Evolutionary conservation across 2,888 invertebrate species (phyloP), one percentile per base, ranked within the genome.

Genomic region (Portevinia maculata): DNA sequence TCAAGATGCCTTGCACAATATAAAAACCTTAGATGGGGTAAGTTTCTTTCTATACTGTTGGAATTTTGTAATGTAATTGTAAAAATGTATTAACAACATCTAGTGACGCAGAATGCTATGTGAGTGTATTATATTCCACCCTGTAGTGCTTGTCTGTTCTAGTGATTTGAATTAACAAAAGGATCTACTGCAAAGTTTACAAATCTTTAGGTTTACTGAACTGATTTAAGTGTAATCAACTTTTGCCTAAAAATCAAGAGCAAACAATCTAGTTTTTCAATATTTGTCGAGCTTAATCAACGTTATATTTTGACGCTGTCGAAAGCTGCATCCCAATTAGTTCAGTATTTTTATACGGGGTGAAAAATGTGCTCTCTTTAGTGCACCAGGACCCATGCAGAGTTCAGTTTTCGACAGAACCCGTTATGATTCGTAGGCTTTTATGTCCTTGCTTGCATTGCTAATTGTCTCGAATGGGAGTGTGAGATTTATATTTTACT

Each of bases 1-100:
- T 88, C 99, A 99, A 93, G 98, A 98, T 92, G 98, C 97, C 91
- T 94, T 99, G 90, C 99, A 99, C 94, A 99, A 99, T 93, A 96
- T 99, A 91, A 98, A 97, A 94, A 98, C 98, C 86, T 94, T 99
- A 92, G 95, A 95, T 87, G 98, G 98, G 95, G 98, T 98, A 93
- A 97, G 97, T 96, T 15, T 34, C 13, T n/a, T 34, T 48, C 15
- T n/a, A n/a, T n/a, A n/a, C n/a, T n/a, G 3, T 41, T 50, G 9
- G 5, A 24, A 24, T 24, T 24, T 24, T 24, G 24, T 24, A 24
- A 24, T 24, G 24, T 24, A 3, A 24, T 24, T 24, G 24, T 24
- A 24, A 24, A 24, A 24, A 24, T 24, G 24, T 39, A 1, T 39
- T 13, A 19, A 21, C 44, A 21, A 60, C 48, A 53, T 57, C 52